These are phyloP conservation scores for Channa striata DNA, from an alignment of 2,797 vertebrate genomes.

Conservation along the genomic window DNA sequence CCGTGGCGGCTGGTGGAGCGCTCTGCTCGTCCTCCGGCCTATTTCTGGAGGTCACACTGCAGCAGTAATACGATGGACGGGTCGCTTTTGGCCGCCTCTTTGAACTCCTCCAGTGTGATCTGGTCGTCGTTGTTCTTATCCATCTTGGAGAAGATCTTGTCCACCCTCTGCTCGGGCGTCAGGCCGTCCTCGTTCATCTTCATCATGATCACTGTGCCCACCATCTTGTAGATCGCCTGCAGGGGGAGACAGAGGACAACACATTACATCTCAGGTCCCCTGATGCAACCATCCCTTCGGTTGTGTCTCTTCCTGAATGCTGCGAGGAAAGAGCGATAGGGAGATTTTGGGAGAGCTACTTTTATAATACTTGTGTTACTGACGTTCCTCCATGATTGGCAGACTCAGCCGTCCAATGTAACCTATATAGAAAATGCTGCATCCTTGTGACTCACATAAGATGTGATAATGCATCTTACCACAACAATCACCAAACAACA, in stretches of 20 bases:
- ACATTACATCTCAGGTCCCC: no score
- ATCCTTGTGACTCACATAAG: slow-evolving; percentile 17
- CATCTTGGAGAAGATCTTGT: slow-evolving; percentile 99
- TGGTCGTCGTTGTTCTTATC: slow-evolving; percentile 99
- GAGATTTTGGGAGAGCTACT: no score
- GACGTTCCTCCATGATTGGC: background rate
- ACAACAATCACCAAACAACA: background rate
- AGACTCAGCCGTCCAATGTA: slow-evolving; percentile 12
- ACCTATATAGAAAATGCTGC: slow-evolving; percentile 15
- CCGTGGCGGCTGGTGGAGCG: slow-evolving; percentile 76
- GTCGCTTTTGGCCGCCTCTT: slow-evolving; percentile 99
- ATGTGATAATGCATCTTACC: background rate
- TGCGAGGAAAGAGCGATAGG: background rate
- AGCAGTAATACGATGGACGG: slow-evolving; percentile 99
- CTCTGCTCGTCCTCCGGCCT: slow-evolving; percentile 76
- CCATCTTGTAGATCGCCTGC: slow-evolving; percentile 99
- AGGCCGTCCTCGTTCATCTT: slow-evolving; percentile 99
- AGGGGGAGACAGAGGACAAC: slow-evolving; percentile 10
- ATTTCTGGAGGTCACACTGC: slow-evolving; percentile 99
- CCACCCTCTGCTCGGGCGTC: slow-evolving; percentile 96
- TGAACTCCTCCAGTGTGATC: slow-evolving; percentile 99
- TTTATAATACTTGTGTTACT: slow-evolving; percentile 8
- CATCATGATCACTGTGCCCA: slow-evolving; percentile 99
- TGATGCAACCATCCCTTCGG: background rate
- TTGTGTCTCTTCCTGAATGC: background rate